Evolutionary conservation across 2,888 invertebrate genomes (phyloP), one percentile per base, ranked within the genome.

Genomic region (Patella pellucida): DNA sequence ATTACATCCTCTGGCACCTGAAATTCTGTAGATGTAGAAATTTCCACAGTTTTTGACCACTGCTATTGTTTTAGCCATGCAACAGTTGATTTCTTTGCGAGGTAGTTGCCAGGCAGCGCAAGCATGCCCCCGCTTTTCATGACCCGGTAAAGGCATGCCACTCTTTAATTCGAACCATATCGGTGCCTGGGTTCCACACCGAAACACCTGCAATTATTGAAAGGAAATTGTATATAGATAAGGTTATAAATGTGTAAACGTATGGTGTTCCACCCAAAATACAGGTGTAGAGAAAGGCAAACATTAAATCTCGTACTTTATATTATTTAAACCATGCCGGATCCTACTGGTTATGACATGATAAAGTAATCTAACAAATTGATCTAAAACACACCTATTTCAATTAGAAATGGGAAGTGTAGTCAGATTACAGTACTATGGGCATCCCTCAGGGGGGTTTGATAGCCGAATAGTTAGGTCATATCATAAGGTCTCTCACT

Each of bases 1-100:
- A 79, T 82, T 83, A 77, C 86, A 85, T 15, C 85, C 85, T 15
- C 82, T 83, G 1, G 85, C 80, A 69, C 81, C 83, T 19, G 78
- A 74, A 15, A 87, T 81, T 54, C 78, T 79, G 76, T 86, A 87
- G 3, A 84, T 73, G 73, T 81, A 84, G 77, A 80, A 86, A 19
- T 78, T 81, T 14, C 84, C 84, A 74, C 87, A 87, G 78, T 86
- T 85, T 52, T 78, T 81, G 3, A 83, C 76, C 16, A 72, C 72
- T 2, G 83, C 76, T 3, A 76, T 71, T 68, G 77, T 79, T n/a
- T 78, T 76, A 52, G 77, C 79, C 51, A 80, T 79, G 71, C 84
- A 84, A 69, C 84, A 84, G 62, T 80, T 71, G 12, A 74, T 71
- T 12, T 76, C 71, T 41, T 74, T 62, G 1, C 78, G 77, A 11